Evolutionary conservation across 2,113 vertebrate genomes (phyloP).

Genomic region (Silurus asotus): DNA sequence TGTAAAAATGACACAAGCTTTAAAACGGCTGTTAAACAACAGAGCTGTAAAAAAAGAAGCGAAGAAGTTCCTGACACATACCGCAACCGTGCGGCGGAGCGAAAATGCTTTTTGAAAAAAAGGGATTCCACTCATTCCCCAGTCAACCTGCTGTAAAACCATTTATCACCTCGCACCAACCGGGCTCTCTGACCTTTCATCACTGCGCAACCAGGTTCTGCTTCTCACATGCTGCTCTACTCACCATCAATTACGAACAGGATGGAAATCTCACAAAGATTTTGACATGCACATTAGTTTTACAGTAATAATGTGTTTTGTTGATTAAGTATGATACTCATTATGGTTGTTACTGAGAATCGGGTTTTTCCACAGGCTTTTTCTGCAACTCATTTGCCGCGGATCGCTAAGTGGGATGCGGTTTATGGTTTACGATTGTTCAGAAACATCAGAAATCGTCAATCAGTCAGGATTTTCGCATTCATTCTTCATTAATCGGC

Average conservation of each 20-base stretch:
- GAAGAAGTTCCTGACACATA: not conserved
- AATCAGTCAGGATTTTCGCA: too few relatives aligned
- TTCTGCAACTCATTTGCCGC: too few relatives aligned
- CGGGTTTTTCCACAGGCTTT: too few relatives aligned
- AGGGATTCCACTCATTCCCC: not conserved
- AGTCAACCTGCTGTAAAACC: not conserved
- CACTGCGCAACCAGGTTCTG: not conserved
- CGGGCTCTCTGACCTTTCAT: not conserved
- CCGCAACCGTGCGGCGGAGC: not conserved
- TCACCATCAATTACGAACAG: not conserved
- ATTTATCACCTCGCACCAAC: not conserved
- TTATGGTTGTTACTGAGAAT: too few relatives aligned
- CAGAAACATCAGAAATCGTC: too few relatives aligned
- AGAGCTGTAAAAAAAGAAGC: not conserved
- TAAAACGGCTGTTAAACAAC: not conserved
- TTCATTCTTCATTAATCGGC: too few relatives aligned
- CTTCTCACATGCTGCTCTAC: not conserved
- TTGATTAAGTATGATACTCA: too few relatives aligned
- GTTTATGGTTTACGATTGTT: too few relatives aligned
- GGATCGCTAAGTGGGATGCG: too few relatives aligned
- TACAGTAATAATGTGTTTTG: too few relatives aligned
- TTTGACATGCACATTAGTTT: not conserved
- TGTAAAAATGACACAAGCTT: not conserved
- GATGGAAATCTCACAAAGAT: not conserved
- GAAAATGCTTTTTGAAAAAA: not conserved